These are phyloP conservation scores for Cosmia pyralina DNA, from an alignment of 2,888 invertebrate species.

Conservation along the genomic window DNA sequence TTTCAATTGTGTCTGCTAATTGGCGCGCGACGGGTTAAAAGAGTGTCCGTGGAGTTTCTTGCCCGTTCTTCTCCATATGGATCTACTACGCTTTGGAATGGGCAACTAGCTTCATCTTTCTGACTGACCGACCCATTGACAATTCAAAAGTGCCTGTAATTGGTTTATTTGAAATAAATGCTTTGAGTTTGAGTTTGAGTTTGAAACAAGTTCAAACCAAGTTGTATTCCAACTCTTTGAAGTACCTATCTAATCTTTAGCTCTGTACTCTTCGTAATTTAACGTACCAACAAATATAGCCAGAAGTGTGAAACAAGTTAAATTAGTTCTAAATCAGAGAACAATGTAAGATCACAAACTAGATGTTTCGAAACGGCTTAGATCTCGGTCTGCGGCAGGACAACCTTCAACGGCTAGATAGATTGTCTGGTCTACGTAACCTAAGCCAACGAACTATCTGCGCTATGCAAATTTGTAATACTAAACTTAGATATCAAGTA, in stretches of 20 bases:
- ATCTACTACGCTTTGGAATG: too few relatives aligned
- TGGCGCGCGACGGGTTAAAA: too few relatives aligned
- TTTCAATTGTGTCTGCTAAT: too few relatives aligned
- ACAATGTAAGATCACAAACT: constrained; percentile 42
- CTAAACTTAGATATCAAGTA: constrained; percentile 58
- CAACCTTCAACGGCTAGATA: constrained; percentile 79
- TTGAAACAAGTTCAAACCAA: background rate
- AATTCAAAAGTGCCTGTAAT: too few relatives aligned
- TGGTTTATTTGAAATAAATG: too few relatives aligned
- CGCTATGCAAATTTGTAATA: constrained; percentile 76
- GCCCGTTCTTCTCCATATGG: too few relatives aligned
- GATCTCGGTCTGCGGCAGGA: constrained; percentile 69
- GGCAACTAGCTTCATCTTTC: too few relatives aligned
- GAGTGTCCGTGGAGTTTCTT: too few relatives aligned
- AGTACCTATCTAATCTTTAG: background rate
- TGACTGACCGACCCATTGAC: too few relatives aligned
- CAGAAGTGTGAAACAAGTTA: constrained; percentile 23
- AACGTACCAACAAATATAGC: background rate
- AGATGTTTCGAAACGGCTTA: constrained; percentile 64
- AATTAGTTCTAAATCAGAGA: constrained; percentile 28
- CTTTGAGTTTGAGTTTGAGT: too few relatives aligned
- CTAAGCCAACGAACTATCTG: constrained; percentile 72
- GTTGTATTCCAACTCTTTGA: background rate
- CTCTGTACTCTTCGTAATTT: background rate
- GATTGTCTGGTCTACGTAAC: constrained; percentile 82